Base-by-base conservation (phyloP, 2,888 invertebrate species). In the Acanthosepion lycidas region DNA sequence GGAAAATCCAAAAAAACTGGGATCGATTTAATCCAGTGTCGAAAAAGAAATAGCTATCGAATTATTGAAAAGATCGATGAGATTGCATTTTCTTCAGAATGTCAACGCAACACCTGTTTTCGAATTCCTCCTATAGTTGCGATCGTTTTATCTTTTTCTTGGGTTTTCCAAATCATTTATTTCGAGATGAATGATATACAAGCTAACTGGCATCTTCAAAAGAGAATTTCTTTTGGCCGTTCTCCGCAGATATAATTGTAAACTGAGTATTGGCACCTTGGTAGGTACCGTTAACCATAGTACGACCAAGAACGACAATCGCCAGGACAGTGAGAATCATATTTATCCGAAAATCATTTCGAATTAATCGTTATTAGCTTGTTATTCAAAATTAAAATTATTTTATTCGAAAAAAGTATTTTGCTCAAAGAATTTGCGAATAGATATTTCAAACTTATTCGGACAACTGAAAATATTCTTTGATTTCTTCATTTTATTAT, bases 11-110 rank as follows among this genome's bases (percentile, higher is more conserved):
- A 78, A 9, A 78, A 78, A 78, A n/a, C 78, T 0, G 5, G 1
- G n/a, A 78, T 78, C 78, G 78, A 78, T 78, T 78, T 3, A 78
- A 78, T 78, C 78, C n/a, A 1, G n/a, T n/a, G 33, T 8, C n/a
- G 78, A 33, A 78, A 33, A n/a, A 78, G 15, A 78, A 78, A 78
- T n/a, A n/a, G 78, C 78, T n/a, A 78, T 78, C 78, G 78, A 78
- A n/a, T 78, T 78, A 78, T 78, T 78, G 78, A 78, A 78, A 78
- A 78, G 78, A 78, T 78, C 78, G 78, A 78, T 78, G 15, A 78
- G n/a, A 18, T 12, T 15, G 78, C 6, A 33, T 78, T 78, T 78
- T 78, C 9, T 78, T 33, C 33, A n/a, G n/a, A 78, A 78, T 78
- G n/a, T 78, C 78, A 78, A 78, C 64, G 26, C 64, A 64, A 28